Percentiles rank a stretch among this genome's conserved stretches.
These are phyloP conservation scores for Coregonus suidteri DNA, from an alignment of 2,797 vertebrate species.

Conservation along the genomic window DNA sequence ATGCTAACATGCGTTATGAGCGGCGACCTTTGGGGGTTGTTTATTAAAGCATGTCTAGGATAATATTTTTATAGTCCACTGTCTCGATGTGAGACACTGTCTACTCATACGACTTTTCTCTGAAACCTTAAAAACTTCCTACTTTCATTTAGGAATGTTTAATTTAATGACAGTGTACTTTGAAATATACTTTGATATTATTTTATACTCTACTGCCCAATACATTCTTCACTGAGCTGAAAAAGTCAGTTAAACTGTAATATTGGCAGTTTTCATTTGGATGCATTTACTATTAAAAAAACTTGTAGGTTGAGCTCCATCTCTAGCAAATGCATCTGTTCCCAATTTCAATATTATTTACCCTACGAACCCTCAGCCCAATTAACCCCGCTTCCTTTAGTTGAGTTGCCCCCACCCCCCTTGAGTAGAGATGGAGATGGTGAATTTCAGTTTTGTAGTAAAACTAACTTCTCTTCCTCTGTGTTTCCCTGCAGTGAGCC, in stretches of 20 bases:
- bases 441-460: not conserved
- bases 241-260: not conserved
- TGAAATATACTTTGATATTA: no score
- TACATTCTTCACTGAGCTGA: not conserved
- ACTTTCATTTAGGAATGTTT: no score
- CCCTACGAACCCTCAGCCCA: not conserved
- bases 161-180: no score
- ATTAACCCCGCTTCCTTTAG: not conserved
- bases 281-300: not conserved
- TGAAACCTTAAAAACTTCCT: not conserved
- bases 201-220: not conserved
- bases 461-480: conserved; percentile 28
- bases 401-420: not conserved
- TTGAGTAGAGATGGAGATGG: not conserved
- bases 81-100: not conserved
- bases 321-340: not conserved
- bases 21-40: not conserved
- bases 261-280: not conserved
- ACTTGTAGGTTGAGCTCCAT: not conserved
- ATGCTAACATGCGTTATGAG: not conserved
- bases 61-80: no score
- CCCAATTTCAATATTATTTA: not conserved
- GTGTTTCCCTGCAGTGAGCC: conserved; percentile 71
- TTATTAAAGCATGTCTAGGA: no score
- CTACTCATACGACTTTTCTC: not conserved